These are phyloP conservation scores for Neoascia interrupta DNA, from an alignment of 2,888 invertebrate genomes.

Conservation along the genomic window DNA sequence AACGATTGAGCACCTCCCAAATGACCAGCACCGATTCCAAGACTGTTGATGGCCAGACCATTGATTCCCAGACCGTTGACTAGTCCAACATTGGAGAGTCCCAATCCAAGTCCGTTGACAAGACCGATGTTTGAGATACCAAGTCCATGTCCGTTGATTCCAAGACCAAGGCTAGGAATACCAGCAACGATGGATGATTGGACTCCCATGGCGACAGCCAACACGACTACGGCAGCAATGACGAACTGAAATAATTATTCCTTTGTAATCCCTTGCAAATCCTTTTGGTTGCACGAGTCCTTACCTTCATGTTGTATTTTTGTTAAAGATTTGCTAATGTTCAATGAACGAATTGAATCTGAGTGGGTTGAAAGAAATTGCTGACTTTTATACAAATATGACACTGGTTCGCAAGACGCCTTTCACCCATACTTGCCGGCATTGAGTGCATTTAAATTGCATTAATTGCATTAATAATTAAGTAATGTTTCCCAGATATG, in stretches of 20 bases:
- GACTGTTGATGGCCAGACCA: constrained; percentile 70
- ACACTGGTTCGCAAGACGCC: background rate
- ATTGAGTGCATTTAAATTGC: background rate
- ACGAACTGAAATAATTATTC: constrained; percentile 72
- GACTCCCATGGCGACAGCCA: constrained; percentile 77
- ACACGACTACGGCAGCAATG: constrained; percentile 73
- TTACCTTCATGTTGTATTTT: constrained; percentile 56
- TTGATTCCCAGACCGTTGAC: constrained; percentile 72
- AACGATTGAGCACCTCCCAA: constrained; percentile 28
- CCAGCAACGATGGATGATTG: constrained; percentile 75
- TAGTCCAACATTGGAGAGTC: too few relatives aligned
- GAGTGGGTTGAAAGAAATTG: constrained; percentile 29
- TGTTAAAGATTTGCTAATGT: constrained; percentile 21
- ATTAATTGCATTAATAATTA: too few relatives aligned
- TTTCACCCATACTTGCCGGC: too few relatives aligned
- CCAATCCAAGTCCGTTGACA: constrained; percentile 50
- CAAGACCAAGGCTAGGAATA: constrained; percentile 17
- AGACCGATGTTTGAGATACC: background rate
- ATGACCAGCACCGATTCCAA: constrained; percentile 32
- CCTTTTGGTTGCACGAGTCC: background rate
- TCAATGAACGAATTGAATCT: constrained; percentile 21
- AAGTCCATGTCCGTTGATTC: constrained; percentile 1
- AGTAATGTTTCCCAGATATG: too few relatives aligned
- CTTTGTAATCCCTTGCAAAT: background rate
- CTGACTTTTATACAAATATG: constrained; percentile 44